Percentiles rank a stretch among this genome's conserved stretches.
These are phyloP conservation scores for Chaetodon trifasciatus DNA, from an alignment of 2,797 vertebrate genomes.

Conservation along the genomic window DNA sequence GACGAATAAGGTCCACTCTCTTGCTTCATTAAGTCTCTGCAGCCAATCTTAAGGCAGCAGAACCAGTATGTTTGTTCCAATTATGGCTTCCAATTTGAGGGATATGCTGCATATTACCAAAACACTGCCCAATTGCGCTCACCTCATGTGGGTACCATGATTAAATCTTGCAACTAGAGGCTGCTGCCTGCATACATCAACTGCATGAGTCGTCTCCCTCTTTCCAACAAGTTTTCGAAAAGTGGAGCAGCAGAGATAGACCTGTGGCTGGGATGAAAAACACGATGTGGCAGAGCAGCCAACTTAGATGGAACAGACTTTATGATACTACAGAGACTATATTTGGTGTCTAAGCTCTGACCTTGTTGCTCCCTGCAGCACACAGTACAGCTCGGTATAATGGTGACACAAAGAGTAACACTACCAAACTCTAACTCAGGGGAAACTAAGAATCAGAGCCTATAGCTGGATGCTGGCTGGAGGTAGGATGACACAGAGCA, in stretches of 20 bases:
- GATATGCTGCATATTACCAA: slow-evolving; percentile 61
- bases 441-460: neutral
- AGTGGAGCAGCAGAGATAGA: slow-evolving; percentile 8
- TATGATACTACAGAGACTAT: slow-evolving; percentile 7
- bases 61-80: slow-evolving; percentile 60
- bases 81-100: slow-evolving; percentile 62
- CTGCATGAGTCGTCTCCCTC: slow-evolving; percentile 13
- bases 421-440: neutral
- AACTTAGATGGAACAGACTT: slow-evolving; percentile 18
- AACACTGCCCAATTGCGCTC: slow-evolving; percentile 66
- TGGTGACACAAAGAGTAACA: slow-evolving; percentile 20
- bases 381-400: neutral
- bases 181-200: slow-evolving; percentile 37
- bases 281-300: neutral
- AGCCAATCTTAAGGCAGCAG: slow-evolving; percentile 54
- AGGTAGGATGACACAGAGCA: neutral
- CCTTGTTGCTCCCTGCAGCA: slow-evolving; percentile 28
- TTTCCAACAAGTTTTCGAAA: slow-evolving; percentile 12
- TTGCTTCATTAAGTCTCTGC: slow-evolving; percentile 61
- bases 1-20: slow-evolving; percentile 31
- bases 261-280: slow-evolving; percentile 14
- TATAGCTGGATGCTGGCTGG: neutral
- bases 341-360: slow-evolving; percentile 8
- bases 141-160: slow-evolving; percentile 61
- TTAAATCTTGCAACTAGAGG: slow-evolving; percentile 55